Conservation (phyloP, 2,888 invertebrate species). For the Noctua comes region DNA sequence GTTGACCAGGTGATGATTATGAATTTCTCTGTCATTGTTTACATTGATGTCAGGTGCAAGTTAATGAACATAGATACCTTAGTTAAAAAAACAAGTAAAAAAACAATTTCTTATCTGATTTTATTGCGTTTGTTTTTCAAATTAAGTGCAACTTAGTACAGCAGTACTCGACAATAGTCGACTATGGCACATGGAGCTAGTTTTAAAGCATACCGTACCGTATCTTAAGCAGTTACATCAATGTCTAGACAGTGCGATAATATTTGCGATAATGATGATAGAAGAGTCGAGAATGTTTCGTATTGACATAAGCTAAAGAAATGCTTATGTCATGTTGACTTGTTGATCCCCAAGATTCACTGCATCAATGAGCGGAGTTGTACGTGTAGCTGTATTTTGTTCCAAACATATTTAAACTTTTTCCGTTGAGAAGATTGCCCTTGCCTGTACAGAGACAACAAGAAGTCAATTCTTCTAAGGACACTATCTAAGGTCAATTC, state of each 20-base stretch:
- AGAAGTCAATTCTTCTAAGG: not conserved
- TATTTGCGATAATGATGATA: not conserved
- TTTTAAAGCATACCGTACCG: not conserved
- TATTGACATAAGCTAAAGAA: no score
- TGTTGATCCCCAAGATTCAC: no score
- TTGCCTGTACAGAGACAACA: not conserved
- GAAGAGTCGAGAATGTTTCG: not conserved
- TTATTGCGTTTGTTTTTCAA: not conserved
- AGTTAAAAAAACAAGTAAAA: no score
- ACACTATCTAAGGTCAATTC: no score
- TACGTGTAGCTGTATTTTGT: not conserved
- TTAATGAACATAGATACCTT: not conserved
- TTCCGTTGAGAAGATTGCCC: not conserved
- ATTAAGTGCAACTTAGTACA: not conserved
- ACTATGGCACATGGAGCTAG: not conserved
- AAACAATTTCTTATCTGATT: not conserved
- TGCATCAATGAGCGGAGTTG: no score
- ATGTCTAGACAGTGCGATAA: not conserved
- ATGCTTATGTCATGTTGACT: no score
- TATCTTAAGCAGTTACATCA: not conserved
- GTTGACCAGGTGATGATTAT: not conserved
- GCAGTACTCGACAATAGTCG: not conserved
- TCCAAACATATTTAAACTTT: not conserved
- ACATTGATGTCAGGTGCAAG: not conserved
- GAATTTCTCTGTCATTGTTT: not conserved